These are phyloP conservation scores for Aphis craccivora DNA, from an alignment of 1,140 invertebrate genomes.

Conservation along the genomic window DNA sequence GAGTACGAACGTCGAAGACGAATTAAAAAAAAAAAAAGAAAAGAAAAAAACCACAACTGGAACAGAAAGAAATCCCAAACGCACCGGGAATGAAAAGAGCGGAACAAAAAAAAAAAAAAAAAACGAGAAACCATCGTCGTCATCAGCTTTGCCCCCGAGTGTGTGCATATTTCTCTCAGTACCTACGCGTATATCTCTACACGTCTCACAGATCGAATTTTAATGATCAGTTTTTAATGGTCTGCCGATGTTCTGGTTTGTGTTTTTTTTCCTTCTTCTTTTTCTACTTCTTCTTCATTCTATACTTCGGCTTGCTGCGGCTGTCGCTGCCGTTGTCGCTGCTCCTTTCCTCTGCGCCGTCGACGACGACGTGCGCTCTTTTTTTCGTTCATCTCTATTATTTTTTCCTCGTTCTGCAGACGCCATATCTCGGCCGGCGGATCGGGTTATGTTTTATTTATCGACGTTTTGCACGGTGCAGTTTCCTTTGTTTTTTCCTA, in stretches of 20 bases:
- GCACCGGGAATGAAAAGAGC: not conserved
- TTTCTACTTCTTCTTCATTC: not conserved
- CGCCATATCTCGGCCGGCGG: constrained; percentile 49
- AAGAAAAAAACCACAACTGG: not conserved
- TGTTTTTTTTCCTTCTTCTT: constrained; percentile 18
- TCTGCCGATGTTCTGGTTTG: constrained; percentile 50
- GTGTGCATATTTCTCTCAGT: constrained; percentile 48
- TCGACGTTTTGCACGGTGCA: constrained; percentile 50
- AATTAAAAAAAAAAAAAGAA: not conserved
- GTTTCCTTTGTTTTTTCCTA: constrained; percentile 36
- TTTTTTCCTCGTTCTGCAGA: constrained; percentile 48
- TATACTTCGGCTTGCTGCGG: not conserved
- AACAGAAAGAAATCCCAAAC: constrained; percentile 41
- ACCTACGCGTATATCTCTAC: not conserved
- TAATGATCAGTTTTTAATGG: constrained; percentile 58
- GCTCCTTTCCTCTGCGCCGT: not conserved
- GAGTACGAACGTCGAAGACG: not conserved
- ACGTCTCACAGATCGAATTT: constrained; percentile 53
- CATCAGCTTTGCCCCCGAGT: constrained; percentile 38
- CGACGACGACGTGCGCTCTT: constrained; percentile 16
- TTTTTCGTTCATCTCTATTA: constrained; percentile 54
- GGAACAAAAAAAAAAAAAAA: not conserved
- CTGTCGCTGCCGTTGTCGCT: not conserved
- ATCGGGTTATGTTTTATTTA: constrained; percentile 58
- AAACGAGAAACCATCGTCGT: constrained; percentile 20